Percentiles rank a stretch among this genome's conserved stretches.
Conservation (phyloP, 2,888 invertebrate species). For the Orthonevra nobilis region DNA sequence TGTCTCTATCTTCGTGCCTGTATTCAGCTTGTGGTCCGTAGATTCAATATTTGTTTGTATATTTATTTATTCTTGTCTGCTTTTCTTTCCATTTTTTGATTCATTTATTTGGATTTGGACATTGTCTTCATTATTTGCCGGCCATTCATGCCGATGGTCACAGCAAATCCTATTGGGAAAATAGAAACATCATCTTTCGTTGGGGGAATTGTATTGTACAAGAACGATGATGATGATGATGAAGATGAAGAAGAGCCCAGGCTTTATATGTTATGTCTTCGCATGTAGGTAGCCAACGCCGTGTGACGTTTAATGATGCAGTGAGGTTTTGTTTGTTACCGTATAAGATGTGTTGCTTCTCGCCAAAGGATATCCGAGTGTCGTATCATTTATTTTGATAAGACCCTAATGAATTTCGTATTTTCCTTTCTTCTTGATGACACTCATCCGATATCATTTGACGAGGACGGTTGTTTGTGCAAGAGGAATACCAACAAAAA, state of each 20-base stretch:
- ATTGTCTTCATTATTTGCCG: slow-evolving; percentile 67
- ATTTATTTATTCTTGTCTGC: slow-evolving; percentile 68
- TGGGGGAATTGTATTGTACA: slow-evolving; percentile 61
- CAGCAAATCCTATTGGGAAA: slow-evolving; percentile 40
- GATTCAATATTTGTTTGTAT: slow-evolving; percentile 62
- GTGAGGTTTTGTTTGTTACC: slow-evolving; percentile 40
- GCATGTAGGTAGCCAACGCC: slow-evolving; percentile 47
- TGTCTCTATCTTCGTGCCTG: no score
- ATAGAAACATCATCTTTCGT: slow-evolving; percentile 66
- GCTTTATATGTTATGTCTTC: neutral
- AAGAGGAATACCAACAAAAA: slow-evolving; percentile 35
- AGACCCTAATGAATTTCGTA: slow-evolving; percentile 69
- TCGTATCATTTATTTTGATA: slow-evolving; percentile 70
- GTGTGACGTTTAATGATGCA: slow-evolving; percentile 63
- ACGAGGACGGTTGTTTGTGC: slow-evolving; percentile 27
- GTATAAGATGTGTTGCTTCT: slow-evolving; percentile 58
- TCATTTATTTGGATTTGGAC: slow-evolving; percentile 68
- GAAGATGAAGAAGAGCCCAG: slow-evolving; percentile 26
- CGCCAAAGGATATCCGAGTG: slow-evolving; percentile 68
- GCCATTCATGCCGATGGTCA: slow-evolving; percentile 53
- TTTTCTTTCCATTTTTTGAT: slow-evolving; percentile 60
- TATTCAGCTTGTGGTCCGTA: slow-evolving; percentile 40
- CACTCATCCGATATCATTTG: slow-evolving; percentile 58
- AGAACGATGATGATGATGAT: slow-evolving; percentile 29
- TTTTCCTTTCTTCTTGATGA: slow-evolving; percentile 65